Evolutionary conservation across 1,140 invertebrate genomes (phyloP).

Genomic region (Gryllus bimaculatus): DNA sequence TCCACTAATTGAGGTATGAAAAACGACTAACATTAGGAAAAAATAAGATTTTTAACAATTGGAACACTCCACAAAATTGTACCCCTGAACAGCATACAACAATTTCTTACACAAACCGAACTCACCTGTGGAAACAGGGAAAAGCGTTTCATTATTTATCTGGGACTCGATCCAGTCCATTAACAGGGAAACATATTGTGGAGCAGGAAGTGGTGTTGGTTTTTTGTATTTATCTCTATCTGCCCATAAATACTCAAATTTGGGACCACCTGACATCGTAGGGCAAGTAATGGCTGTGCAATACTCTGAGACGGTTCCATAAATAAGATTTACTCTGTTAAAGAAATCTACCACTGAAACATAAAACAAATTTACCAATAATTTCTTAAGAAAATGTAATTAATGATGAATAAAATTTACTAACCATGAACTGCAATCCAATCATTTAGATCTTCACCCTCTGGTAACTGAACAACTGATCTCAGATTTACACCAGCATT

Average conservation of each 20-base stretch:
- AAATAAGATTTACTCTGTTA: slow-evolving; percentile 89
- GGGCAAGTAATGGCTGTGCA: slow-evolving; percentile 81
- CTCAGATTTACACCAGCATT: slow-evolving; percentile 89
- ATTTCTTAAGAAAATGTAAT: not conserved
- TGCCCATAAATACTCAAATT: slow-evolving; percentile 90
- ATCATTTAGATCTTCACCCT: slow-evolving; percentile 81
- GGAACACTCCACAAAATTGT: too few species aligned
- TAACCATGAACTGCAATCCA: slow-evolving; percentile 93
- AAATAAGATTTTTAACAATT: too few species aligned
- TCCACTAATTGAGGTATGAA: too few species aligned
- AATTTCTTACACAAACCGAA: too few species aligned
- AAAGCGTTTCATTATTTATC: slow-evolving; percentile 84
- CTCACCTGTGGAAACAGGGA: slow-evolving; percentile 67
- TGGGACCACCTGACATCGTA: slow-evolving; percentile 80
- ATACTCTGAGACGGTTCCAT: slow-evolving; percentile 81
- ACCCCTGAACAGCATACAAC: too few species aligned
- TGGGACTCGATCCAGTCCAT: slow-evolving; percentile 94
- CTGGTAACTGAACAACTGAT: slow-evolving; percentile 73
- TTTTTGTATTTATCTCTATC: slow-evolving; percentile 75
- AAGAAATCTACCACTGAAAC: slow-evolving; percentile 86
- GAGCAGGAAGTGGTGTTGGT: slow-evolving; percentile 77
- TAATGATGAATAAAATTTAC: not conserved
- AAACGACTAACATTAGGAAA: too few species aligned
- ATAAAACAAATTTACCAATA: not conserved
- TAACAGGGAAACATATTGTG: slow-evolving; percentile 74